Base-by-base conservation (phyloP, 2,888 invertebrate genomes). In the Subacronicta megacephala region DNA sequence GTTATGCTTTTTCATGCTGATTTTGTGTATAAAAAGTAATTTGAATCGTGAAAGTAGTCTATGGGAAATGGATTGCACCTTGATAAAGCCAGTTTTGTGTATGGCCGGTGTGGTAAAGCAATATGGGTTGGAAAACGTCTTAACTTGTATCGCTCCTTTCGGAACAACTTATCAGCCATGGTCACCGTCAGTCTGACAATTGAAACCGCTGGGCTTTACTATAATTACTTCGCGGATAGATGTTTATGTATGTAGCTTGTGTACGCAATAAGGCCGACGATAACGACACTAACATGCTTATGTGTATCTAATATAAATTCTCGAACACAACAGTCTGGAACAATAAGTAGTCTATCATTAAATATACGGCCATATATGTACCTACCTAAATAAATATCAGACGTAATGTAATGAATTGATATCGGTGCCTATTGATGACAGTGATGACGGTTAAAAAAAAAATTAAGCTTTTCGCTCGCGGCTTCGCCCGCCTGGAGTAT, bases 1-100 rank as follows among this genome's bases (percentile, higher is more conserved):
- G 45, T 18, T 16, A 43, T 53, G 71, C 71, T 71, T 71, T 47
- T 47, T 54, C 41, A 41, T 54, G 59, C 50, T 50, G 13, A 44
- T 47, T 62, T 53, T 38, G 33, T n/a, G 40, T 17, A 53, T 43
- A 13, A 36, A 36, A 47, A 12, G 29, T 66, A 62, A 44, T 26
- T 26, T 20, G 20, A 7, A 18, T 43, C 7, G 15, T 50, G 17
- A 20, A 6, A 50, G 36, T 38, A 9, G 17, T 47, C 29, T 35
- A 41, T 51, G 57, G 64, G 51, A 16, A 47, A 47, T 47, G 45
- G 46, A 57, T 42, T 51, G 50, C 20, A 44, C 47, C 15, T 16
- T 43, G 16, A 18, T 46, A 42, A 42, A 45, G 20, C 3, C 26
- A 60, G 45, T 20, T 26, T 10, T 26, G 26, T 45, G 20, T 51